phyloP scores from a whole-genome alignment of 1,140 invertebrate species.

The Drosophila littoralis region DNA sequence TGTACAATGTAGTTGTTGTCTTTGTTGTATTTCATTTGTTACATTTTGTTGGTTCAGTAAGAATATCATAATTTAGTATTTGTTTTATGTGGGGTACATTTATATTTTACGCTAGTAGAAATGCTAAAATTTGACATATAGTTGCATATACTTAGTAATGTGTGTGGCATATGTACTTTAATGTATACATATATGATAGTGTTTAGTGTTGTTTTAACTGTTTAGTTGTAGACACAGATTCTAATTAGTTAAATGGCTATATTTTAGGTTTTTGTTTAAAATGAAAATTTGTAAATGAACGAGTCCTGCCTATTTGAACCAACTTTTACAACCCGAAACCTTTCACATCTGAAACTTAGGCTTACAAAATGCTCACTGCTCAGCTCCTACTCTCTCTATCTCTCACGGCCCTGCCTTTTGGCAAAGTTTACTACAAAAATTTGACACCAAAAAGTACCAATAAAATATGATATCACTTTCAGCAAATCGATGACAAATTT shows the following conservation, averaged over 20 bases:
- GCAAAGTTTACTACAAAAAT: slow-evolving; percentile 54
- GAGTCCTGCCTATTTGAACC: slow-evolving; percentile 46
- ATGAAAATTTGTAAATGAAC: slow-evolving; percentile 16
- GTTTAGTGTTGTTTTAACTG: slow-evolving; percentile 27
- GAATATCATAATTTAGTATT: slow-evolving; percentile 26
- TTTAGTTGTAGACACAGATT: slow-evolving; percentile 56
- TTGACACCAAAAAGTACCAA: slow-evolving; percentile 72
- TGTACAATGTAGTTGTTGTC: slow-evolving; percentile 81
- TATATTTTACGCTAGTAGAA: slow-evolving; percentile 61
- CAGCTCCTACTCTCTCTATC: neutral
- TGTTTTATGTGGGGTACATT: slow-evolving; percentile 36
- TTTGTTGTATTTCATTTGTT: slow-evolving; percentile 67
- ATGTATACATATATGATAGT: slow-evolving; percentile 41
- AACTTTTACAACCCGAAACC: slow-evolving; percentile 53
- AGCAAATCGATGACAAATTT: slow-evolving; percentile 78
- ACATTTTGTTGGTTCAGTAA: slow-evolving; percentile 61
- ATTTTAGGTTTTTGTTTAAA: slow-evolving; percentile 1
- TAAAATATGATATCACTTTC: slow-evolving; percentile 75
- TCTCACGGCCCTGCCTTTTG: neutral
- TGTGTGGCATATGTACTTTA: slow-evolving; percentile 52
- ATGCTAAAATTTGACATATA: slow-evolving; percentile 74
- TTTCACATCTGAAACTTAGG: slow-evolving; percentile 28
- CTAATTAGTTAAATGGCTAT: slow-evolving; percentile 36
- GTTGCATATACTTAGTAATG: slow-evolving; percentile 57
- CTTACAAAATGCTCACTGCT: slow-evolving; percentile 28